Percentiles rank a stretch among this genome's conserved stretches.
Conservation (phyloP, 2,113 vertebrate genomes). For the Talpa occidentalis region DNA sequence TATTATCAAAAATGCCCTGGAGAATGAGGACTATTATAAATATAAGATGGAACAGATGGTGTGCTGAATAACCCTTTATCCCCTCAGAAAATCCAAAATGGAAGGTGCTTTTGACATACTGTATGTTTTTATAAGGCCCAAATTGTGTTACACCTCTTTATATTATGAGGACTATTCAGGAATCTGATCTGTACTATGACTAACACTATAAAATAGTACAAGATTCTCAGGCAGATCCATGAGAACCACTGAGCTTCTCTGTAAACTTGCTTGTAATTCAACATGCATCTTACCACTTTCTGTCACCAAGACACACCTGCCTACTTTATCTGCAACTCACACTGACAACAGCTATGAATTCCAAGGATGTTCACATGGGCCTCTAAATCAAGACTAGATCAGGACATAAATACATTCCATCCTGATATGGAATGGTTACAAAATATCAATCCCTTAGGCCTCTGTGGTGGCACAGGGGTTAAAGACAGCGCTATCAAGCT, state of each 20-base stretch:
- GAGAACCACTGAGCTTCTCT: not conserved
- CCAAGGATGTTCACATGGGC: not conserved
- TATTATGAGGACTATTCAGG: not conserved
- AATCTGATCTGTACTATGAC: not conserved
- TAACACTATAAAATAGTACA: not conserved
- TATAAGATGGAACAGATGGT: slow-evolving; percentile 38
- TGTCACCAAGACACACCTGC: not conserved
- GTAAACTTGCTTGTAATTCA: not conserved
- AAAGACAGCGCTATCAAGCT: no score
- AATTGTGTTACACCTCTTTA: slow-evolving; percentile 25
- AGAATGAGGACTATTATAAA: slow-evolving; percentile 7
- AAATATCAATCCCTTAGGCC: not conserved
- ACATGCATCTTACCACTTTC: not conserved
- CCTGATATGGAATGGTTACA: not conserved
- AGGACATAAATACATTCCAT: not conserved
- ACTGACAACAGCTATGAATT: slow-evolving; percentile 28
- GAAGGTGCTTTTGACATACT: not conserved
- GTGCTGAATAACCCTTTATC: not conserved
- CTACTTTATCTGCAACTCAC: slow-evolving; percentile 3
- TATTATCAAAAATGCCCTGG: slow-evolving; percentile 48
- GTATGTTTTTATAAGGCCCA: slow-evolving; percentile 47
- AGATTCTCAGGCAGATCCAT: not conserved
- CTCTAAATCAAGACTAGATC: not conserved
- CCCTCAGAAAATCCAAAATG: not conserved
- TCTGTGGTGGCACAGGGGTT: no score